Percentiles rank a stretch among this genome's conserved stretches.
Conservation (phyloP, 2,797 vertebrate species). For the Squalus acanthias region DNA sequence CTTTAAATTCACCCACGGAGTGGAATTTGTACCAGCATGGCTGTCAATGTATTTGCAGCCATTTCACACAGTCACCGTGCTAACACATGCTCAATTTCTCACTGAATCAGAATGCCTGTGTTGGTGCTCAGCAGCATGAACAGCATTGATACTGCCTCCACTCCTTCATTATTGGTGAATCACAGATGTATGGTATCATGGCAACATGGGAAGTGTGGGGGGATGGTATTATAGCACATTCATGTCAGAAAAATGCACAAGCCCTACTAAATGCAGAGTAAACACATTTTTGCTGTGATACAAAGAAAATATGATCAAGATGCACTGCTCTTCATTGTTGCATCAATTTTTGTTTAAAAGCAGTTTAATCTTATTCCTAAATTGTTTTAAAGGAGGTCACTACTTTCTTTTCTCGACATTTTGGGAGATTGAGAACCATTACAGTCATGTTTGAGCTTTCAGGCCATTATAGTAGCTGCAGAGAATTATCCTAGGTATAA, state of each 20-base stretch:
- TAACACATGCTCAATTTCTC: slow-evolving; percentile 2
- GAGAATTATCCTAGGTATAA: neutral
- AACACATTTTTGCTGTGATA: neutral
- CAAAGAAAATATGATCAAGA: neutral
- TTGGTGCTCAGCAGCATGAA: neutral
- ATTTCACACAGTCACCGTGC: neutral
- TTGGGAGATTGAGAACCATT: neutral
- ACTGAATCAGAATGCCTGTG: neutral
- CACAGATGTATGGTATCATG: neutral
- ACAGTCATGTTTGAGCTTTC: neutral
- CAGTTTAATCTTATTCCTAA: neutral
- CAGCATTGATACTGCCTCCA: neutral
- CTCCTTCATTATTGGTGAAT: neutral
- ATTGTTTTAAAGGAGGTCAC: neutral
- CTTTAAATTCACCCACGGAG: neutral
- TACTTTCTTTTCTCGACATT: neutral
- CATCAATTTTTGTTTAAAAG: neutral
- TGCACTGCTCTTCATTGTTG: neutral
- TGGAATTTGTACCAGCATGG: neutral
- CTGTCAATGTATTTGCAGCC: neutral
- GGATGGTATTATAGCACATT: neutral
- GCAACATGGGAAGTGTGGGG: neutral
- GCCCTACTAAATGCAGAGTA: neutral
- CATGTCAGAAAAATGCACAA: neutral
- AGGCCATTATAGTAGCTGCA: neutral